These are phyloP conservation scores for Melanerpes aurifrons DNA, from an alignment of 2,113 vertebrate species.

Conservation along the genomic window DNA sequence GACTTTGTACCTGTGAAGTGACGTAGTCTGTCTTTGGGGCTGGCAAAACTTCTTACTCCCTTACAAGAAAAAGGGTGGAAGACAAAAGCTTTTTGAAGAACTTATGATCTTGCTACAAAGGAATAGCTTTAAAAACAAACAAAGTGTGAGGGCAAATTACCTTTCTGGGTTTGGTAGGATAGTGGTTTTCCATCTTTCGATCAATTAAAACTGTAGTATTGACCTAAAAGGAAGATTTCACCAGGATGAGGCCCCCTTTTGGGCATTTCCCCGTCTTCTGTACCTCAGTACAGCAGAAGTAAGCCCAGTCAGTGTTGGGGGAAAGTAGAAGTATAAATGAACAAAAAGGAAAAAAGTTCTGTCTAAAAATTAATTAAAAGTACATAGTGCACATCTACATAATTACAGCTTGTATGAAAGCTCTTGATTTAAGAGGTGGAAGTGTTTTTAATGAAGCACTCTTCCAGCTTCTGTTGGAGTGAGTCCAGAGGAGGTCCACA, in stretches of 20 bases:
- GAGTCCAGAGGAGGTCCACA: no score
- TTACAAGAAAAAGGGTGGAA: neutral
- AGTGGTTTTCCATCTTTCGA: neutral
- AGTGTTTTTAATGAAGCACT: no score
- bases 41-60: neutral
- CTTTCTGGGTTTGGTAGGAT: neutral
- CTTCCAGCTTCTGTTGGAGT: no score
- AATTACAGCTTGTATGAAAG: fast-evolving
- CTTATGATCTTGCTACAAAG: neutral
- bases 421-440: neutral
- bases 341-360: neutral
- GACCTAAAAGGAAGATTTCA: neutral
- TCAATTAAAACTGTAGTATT: neutral
- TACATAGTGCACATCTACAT: neutral
- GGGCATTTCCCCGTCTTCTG: neutral
- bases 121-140: neutral
- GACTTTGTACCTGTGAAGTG: neutral
- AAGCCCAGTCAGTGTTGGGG: neutral
- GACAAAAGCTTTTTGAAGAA: neutral
- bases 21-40: neutral
- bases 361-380: neutral
- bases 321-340: neutral
- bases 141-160: neutral
- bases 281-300: neutral
- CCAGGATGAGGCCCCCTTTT: neutral